Percentiles rank a stretch among this genome's conserved stretches.
Conservation (phyloP, 1,140 invertebrate species). For the Anoplophora glabripennis region DNA sequence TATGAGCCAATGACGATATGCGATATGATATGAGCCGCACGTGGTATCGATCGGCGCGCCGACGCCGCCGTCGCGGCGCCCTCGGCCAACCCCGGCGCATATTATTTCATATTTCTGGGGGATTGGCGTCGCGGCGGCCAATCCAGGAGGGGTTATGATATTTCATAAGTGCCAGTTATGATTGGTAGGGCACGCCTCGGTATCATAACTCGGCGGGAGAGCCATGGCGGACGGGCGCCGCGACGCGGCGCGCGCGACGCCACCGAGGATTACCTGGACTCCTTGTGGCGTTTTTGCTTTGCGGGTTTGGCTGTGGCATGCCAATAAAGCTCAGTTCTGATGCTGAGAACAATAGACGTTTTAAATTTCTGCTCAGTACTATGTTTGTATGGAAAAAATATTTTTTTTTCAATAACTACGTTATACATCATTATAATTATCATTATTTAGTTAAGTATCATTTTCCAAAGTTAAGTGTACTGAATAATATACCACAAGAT, state of each 20-base stretch:
- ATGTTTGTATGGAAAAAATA: too few relatives aligned
- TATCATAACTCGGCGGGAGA: too few relatives aligned
- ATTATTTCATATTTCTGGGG: slow-evolving; percentile 47
- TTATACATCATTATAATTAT: too few relatives aligned
- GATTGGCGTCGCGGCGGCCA: slow-evolving; percentile 40
- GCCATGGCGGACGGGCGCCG: too few relatives aligned
- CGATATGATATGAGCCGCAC: slow-evolving; percentile 45
- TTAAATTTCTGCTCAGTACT: too few relatives aligned
- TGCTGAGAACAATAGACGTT: too few relatives aligned
- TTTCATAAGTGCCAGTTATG: slow-evolving; percentile 42
- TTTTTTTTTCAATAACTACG: too few relatives aligned
- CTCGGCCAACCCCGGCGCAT: slow-evolving; percentile 23
- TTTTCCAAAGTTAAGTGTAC: too few relatives aligned
- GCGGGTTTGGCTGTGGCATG: background rate
- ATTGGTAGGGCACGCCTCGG: slow-evolving; percentile 35
- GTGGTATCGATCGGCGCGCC: slow-evolving; percentile 42
- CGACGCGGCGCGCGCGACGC: slow-evolving; percentile 10
- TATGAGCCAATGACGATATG: slow-evolving; percentile 42
- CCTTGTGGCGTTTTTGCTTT: background rate
- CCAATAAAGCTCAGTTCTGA: too few relatives aligned
- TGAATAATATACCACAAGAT: too few relatives aligned
- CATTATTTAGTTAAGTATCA: too few relatives aligned
- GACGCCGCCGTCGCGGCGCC: slow-evolving; percentile 11
- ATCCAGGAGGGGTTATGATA: slow-evolving; percentile 40
- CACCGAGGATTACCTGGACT: slow-evolving; percentile 1